Evolutionary conservation across 2,888 invertebrate species (phyloP).

Genomic region (Drosophila dives): DNA sequence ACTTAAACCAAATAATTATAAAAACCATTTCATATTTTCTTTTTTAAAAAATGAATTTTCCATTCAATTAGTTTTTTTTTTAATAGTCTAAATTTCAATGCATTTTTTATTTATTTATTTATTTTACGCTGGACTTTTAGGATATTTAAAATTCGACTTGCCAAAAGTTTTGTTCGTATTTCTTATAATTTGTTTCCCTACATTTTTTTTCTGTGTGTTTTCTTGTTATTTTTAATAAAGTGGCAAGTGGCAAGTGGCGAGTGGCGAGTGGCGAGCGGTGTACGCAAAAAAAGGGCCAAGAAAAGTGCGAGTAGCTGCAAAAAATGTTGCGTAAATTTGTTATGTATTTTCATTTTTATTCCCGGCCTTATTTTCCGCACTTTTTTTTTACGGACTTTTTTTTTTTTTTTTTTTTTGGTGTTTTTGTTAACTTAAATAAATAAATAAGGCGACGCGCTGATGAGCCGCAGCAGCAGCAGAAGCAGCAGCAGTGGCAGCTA

Average conservation of each 20-base stretch:
- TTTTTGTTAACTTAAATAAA: constrained; percentile 72
- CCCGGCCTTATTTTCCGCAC: constrained; percentile 14
- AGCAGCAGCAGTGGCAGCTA: constrained; percentile 40
- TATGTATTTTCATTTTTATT: constrained; percentile 59
- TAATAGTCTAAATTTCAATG: background rate
- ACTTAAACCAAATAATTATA: too few relatives aligned
- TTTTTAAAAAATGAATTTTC: background rate
- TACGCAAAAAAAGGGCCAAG: constrained; percentile 29
- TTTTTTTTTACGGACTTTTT: constrained; percentile 6
- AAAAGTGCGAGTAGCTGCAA: constrained; percentile 42
- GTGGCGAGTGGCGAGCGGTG: background rate
- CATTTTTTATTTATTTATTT: background rate
- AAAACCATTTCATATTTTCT: background rate
- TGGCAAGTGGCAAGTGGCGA: constrained; percentile 39
- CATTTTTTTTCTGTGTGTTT: constrained; percentile 21
- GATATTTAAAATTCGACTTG: constrained; percentile 13
- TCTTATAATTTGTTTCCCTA: background rate
- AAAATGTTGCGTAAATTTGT: constrained; percentile 77
- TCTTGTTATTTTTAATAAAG: constrained; percentile 75
- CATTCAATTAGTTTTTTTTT: too few relatives aligned
- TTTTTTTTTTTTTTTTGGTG: constrained; percentile 10
- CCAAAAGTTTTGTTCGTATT: background rate
- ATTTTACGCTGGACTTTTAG: background rate
- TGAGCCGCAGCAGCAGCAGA: constrained; percentile 58
- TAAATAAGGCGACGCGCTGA: constrained; percentile 70